Evolutionary conservation across 2,113 vertebrate genomes (phyloP).

Genomic region (Thomomys bottae): DNA sequence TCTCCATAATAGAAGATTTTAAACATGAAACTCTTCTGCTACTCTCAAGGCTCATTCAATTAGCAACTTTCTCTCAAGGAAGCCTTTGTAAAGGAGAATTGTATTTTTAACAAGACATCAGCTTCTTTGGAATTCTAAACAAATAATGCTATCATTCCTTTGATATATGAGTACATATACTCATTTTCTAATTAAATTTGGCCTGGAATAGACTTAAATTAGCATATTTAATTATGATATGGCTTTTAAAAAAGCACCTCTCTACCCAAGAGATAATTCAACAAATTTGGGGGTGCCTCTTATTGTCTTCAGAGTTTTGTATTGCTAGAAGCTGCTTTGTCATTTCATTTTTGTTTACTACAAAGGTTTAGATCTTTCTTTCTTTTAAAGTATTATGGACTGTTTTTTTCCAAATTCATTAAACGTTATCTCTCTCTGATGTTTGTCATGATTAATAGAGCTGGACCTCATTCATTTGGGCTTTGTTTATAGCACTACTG

Average conservation of each 20-base stretch:
- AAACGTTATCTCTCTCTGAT: background rate
- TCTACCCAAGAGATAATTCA: background rate
- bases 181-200: constrained; percentile 43
- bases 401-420: background rate
- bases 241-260: background rate
- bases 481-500: background rate
- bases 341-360: constrained; percentile 22
- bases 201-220: background rate
- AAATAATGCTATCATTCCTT: constrained; percentile 14
- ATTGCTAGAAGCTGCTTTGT: background rate
- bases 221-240: too few relatives aligned
- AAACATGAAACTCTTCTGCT: constrained; percentile 35
- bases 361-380: background rate
- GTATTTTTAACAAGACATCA: background rate
- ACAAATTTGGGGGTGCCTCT: background rate
- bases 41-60: background rate
- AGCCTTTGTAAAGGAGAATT: constrained; percentile 29
- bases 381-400: background rate
- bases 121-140: background rate
- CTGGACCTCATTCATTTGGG: background rate
- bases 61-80: constrained; percentile 55
- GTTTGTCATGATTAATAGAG: constrained; percentile 36
- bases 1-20: constrained; percentile 55
- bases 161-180: background rate
- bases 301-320: background rate